Conservation (phyloP, 2,888 invertebrate genomes). For the Syrista parreyssii region DNA sequence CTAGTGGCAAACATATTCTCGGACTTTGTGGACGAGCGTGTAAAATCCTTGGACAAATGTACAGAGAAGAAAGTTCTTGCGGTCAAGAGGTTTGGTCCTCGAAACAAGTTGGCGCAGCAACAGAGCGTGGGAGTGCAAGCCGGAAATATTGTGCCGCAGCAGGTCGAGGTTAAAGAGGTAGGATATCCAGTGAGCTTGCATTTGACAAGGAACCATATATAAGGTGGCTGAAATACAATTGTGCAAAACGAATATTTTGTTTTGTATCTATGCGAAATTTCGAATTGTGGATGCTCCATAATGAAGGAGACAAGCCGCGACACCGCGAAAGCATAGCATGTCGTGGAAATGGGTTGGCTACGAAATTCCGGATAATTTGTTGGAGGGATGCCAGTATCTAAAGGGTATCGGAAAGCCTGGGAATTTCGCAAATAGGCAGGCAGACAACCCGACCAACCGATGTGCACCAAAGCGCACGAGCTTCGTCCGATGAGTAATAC, state of each 20-base stretch:
- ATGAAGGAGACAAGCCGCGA: constrained; percentile 15
- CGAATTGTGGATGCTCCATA: constrained; percentile 10
- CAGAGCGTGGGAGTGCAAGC: background rate
- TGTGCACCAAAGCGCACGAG: constrained; percentile 9
- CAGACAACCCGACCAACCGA: constrained; percentile 9
- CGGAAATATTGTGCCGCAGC: background rate
- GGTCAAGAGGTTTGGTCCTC: background rate
- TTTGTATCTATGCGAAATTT: background rate
- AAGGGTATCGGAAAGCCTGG: constrained; percentile 23
- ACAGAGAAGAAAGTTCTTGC: background rate
- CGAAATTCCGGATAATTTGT: constrained; percentile 43
- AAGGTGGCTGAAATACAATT: background rate
- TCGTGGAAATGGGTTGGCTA: constrained; percentile 26
- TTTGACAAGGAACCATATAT: background rate
- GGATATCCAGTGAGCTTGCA: background rate
- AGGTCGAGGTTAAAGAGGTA: background rate
- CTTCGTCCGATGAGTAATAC: constrained; percentile 12
- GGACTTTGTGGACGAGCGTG: background rate
- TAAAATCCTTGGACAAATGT: background rate
- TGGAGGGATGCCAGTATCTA: constrained; percentile 45
- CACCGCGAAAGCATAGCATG: constrained; percentile 25
- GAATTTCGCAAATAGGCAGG: background rate
- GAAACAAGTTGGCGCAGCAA: background rate
- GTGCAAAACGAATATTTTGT: background rate
- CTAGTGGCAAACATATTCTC: background rate